Evolutionary conservation across 2,797 vertebrate species (phyloP).

Genomic region (Arremon brunneinucha): DNA sequence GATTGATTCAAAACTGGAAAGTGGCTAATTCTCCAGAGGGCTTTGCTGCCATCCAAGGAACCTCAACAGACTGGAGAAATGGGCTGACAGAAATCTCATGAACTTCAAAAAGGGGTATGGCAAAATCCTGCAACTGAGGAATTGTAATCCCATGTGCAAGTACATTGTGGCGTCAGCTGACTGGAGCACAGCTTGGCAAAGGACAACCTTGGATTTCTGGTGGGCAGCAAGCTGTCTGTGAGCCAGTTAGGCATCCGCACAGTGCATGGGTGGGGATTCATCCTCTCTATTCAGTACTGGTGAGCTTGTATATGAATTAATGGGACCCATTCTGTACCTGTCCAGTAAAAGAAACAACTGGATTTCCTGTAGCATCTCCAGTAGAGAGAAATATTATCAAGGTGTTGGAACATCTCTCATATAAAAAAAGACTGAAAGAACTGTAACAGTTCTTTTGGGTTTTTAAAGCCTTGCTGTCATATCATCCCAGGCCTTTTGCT

Average conservation of each 20-base stretch:
- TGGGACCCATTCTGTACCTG: not conserved
- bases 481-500: not conserved
- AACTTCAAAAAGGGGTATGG: not conserved
- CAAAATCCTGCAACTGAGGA: not conserved
- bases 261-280: not conserved
- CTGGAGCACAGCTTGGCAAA: not conserved
- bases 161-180: not conserved
- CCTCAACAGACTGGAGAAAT: not conserved
- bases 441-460: not conserved
- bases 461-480: not conserved
- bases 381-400: not conserved
- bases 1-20: not conserved
- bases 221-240: not conserved
- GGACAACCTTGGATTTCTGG: not conserved
- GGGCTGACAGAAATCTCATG: not conserved
- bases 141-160: not conserved
- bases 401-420: not conserved
- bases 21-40: not conserved
- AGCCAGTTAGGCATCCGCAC: not conserved
- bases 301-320: not conserved
- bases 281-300: not conserved
- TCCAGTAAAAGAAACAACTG: not conserved
- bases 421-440: not conserved
- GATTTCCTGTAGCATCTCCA: not conserved
- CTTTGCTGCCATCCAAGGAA: not conserved